Base-by-base conservation (phyloP, 2,888 invertebrate genomes). In the Brachyopa scutellaris region DNA sequence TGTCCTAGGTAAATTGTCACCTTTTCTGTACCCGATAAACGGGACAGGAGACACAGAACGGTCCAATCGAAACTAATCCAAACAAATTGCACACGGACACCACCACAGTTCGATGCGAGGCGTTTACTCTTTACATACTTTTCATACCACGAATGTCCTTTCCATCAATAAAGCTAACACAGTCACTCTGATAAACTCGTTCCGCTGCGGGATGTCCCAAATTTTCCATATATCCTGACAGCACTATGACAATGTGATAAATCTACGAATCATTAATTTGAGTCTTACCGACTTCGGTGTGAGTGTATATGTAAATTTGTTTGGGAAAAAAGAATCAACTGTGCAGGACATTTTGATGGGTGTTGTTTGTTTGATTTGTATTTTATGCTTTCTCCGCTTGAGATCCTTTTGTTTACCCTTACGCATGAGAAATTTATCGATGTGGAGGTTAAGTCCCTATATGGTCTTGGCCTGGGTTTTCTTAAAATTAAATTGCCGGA, bases 181-280 rank as follows among this genome's bases (percentile, higher is more conserved):
- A 55, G 6, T 6, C 6, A 5, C 69, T 45, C 57, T 40, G 40
- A 33, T 38, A 72, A 77, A 82, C 82, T 72, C 82, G 77, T 82
- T 82, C 82, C 64, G 38, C 64, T 72, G 82, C 82, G 82, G 82
- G 82, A 82, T 82, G 77, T 61, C 69, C 80, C 31, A 15, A 62
- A 64, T 59, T 64, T 74, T 77, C 64, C 76, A 57, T 49, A 80
- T 70, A 66, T 82, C 76, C 80, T 70, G 76, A 82, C 76, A 82
- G 70, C 74, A 66, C 80, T 82, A 84, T 80, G 80, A 78, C 74
- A 84, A 84, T 66, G 76, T 86, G 86, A 86, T 85, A 85, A 86
- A 85, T 86, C 84, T 85, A 84, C 85, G 85, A 85, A 86, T 86
- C 86, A 86, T 86, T 86, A 86, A 86, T 86, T 86, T 85, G 84